Evolutionary conservation across 2,797 vertebrate species (phyloP).

Genomic region (Coreius guichenoti): DNA sequence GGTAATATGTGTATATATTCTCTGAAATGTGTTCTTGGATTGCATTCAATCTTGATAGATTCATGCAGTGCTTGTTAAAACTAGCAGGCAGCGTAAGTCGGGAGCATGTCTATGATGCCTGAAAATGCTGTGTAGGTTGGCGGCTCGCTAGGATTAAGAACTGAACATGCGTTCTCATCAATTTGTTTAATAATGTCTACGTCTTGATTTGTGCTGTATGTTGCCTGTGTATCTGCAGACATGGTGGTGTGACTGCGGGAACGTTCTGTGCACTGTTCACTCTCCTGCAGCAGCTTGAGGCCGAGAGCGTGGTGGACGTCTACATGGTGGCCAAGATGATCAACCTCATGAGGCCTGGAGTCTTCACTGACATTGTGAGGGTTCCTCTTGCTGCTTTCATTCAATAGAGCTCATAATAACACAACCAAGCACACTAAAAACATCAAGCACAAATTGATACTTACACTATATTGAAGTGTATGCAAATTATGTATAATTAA

Average conservation of each 20-base stretch:
- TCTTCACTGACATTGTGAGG: slow-evolving; percentile 91
- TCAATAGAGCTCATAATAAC: not conserved
- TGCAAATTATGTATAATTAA: too few species aligned
- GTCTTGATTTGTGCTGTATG: not conserved
- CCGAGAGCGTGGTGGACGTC: slow-evolving; percentile 87
- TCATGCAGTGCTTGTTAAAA: too few species aligned
- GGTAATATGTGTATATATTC: too few species aligned
- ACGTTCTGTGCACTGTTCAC: slow-evolving; percentile 91
- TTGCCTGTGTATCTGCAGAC: slow-evolving; percentile 71
- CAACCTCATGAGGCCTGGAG: slow-evolving; percentile 92
- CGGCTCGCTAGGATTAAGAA: not conserved
- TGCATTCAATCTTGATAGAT: too few species aligned
- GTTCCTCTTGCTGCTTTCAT: slow-evolving; percentile 29
- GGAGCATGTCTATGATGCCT: not conserved
- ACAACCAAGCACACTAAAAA: not conserved
- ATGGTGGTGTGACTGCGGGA: slow-evolving; percentile 89
- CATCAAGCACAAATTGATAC: not conserved
- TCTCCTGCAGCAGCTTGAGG: slow-evolving; percentile 87
- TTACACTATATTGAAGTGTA: not conserved
- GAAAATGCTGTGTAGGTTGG: not conserved
- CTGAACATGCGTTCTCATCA: not conserved
- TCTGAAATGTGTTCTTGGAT: too few species aligned
- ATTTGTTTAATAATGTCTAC: not conserved
- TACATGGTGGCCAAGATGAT: slow-evolving; percentile 93
- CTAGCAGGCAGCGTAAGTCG: too few species aligned